A percentile compares a stretch with the other conserved stretches of the same genome.
Conservation (phyloP, 2,888 invertebrate species). For the Drosophila stalkeri region DNA sequence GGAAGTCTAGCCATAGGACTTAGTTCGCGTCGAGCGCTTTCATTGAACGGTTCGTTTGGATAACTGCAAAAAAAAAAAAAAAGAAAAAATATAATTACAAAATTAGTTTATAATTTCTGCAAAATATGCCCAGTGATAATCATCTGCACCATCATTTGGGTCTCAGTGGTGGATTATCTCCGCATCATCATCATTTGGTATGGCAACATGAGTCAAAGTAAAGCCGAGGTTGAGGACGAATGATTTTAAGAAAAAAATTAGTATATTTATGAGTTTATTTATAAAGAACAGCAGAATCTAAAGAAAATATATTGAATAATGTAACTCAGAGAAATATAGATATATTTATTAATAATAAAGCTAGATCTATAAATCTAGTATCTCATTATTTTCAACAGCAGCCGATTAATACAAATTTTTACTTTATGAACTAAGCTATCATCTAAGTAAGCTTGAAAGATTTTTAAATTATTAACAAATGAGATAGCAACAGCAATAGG, state of each 20-base stretch:
- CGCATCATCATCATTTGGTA: conserved; percentile 84
- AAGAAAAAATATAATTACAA: neutral
- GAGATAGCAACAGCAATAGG: neutral
- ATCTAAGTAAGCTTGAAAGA: neutral
- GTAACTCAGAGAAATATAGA: too few relatives aligned
- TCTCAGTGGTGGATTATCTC: conserved; percentile 76
- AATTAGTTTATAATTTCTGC: conserved; percentile 9
- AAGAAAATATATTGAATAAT: too few relatives aligned
- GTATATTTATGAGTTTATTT: too few relatives aligned
- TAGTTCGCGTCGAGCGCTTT: conserved; percentile 51
- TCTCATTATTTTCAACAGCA: neutral
- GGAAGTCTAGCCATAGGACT: conserved; percentile 31
- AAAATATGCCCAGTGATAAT: conserved; percentile 77
- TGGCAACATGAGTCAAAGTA: neutral
- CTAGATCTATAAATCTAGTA: neutral
- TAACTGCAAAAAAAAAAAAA: neutral
- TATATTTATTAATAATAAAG: too few relatives aligned
- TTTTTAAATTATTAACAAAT: neutral
- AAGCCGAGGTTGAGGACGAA: neutral
- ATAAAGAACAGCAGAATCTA: too few relatives aligned
- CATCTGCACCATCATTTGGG: conserved; percentile 82
- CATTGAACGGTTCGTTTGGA: conserved; percentile 40
- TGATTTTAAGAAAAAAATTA: too few relatives aligned
- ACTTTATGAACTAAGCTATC: neutral
- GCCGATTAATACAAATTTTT: neutral